A percentile compares a stretch with the other conserved stretches of the same genome.
These are phyloP conservation scores for Tetragonula clypearis DNA, from an alignment of 1,140 invertebrate genomes.

Conservation along the genomic window DNA sequence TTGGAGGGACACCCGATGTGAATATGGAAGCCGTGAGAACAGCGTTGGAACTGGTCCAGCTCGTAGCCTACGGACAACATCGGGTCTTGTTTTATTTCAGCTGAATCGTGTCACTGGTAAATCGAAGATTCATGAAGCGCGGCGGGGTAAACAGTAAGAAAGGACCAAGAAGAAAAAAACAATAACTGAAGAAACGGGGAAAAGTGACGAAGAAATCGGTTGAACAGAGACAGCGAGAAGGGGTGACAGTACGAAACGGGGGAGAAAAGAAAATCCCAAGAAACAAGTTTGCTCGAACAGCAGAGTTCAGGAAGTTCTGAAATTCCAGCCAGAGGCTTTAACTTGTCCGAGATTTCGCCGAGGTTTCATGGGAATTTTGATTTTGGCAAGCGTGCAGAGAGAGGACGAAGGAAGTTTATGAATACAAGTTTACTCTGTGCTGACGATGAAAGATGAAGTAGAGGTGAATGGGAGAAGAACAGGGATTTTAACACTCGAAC, in stretches of 20 bases:
- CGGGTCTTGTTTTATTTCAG: not conserved
- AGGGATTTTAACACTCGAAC: not conserved
- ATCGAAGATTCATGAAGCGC: conserved; percentile 27
- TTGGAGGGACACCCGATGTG: not conserved
- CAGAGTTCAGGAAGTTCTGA: not conserved
- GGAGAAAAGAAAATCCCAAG: conserved; percentile 1
- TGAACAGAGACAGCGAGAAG: not conserved
- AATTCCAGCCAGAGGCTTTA: not conserved
- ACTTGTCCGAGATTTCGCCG: not conserved
- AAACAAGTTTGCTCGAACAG: conserved; percentile 15
- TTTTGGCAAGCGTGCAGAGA: not conserved
- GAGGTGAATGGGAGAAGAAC: not conserved
- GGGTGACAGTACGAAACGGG: too few relatives aligned
- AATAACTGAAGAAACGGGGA: too few relatives aligned
- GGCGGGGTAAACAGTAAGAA: not conserved
- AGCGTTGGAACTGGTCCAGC: not conserved
- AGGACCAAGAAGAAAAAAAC: not conserved
- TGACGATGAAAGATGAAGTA: not conserved
- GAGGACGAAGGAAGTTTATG: not conserved
- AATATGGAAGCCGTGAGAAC: not conserved
- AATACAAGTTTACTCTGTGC: not conserved
- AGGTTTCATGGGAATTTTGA: conserved; percentile 28
- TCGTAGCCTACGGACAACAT: not conserved
- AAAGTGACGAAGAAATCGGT: not conserved
- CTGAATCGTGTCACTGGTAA: not conserved